These are phyloP conservation scores for Monarcha castaneiventris DNA, from an alignment of 2,113 vertebrate species.

Conservation along the genomic window DNA sequence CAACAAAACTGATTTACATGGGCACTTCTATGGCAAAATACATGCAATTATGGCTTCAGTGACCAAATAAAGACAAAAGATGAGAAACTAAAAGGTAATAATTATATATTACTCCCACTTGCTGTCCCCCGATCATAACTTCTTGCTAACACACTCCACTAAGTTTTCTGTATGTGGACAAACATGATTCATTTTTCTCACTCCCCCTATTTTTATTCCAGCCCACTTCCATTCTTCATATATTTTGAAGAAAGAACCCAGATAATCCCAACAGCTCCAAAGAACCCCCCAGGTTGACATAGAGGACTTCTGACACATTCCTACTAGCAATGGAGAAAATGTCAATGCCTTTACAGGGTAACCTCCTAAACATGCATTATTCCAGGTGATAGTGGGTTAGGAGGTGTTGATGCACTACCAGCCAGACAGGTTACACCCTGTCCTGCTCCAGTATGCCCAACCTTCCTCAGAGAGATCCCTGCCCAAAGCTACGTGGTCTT, in stretches of 20 bases:
- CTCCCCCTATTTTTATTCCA: not conserved
- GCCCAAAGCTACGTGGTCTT: not conserved
- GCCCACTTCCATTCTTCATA: not conserved
- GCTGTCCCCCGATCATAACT: not conserved
- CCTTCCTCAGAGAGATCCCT: not conserved
- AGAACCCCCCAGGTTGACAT: not conserved
- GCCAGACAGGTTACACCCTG: not conserved
- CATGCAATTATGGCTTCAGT: not conserved
- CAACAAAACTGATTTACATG: not conserved
- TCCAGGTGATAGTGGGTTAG: not conserved
- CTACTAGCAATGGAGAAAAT: not conserved
- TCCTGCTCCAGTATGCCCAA: not conserved
- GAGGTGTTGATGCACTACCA: not conserved
- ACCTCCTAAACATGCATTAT: not conserved
- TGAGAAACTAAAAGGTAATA: not conserved
- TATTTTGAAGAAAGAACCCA: not conserved
- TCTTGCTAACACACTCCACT: not conserved
- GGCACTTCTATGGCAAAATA: not conserved
- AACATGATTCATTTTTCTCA: not conserved
- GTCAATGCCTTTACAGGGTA: not conserved
- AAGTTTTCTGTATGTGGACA: not conserved
- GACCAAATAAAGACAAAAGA: not conserved
- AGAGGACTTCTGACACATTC: not conserved
- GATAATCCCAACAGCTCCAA: not conserved
- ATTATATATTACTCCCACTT: not conserved